Evolutionary conservation across 2,888 invertebrate species (phyloP), one percentile per base, ranked within the genome.

Genomic region (Coelogynopora nodosa): DNA sequence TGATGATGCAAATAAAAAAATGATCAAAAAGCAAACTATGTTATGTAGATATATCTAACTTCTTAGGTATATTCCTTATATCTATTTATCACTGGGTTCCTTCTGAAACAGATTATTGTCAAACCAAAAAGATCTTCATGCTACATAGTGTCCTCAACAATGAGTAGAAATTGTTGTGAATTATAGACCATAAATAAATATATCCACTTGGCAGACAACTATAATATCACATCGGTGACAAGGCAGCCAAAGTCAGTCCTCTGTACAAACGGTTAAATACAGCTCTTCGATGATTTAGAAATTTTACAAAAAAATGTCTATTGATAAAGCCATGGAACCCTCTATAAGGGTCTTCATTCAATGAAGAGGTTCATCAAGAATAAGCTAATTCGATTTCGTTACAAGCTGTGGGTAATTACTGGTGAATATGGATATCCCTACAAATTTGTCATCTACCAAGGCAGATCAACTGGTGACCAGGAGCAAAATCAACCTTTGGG

Each of bases 11-110:
- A 80, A 10, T 5, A 80, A 10, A 80, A 80, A 27, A 29, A 2
- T 80, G 80, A 80, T 80, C 80, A 80, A 80, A 80, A 29, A 80
- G 29, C 80, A 80, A 80, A 80, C n/a, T 80, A 80, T 80, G 2
- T 27, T n/a, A 23, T 80, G 23, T 80, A 27, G 26, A 80, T 26
- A 27, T 23, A 29, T 10, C n/a, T n/a, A n/a, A n/a, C n/a, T n/a
- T n/a, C n/a, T n/a, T n/a, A n/a, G n/a, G n/a, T n/a, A n/a, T n/a
- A n/a, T n/a, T n/a, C n/a, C n/a, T n/a, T n/a, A n/a, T n/a, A n/a
- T n/a, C n/a, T n/a, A n/a, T n/a, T n/a, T n/a, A n/a, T n/a, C n/a
- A n/a, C n/a, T n/a, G n/a, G n/a, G n/a, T n/a, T 26, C 80, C 80
- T 80, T 26, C 26, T 80, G 80, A 80, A 80, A 80, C 26, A 27